A percentile compares a stretch with the other conserved stretches of the same genome.
Evolutionary conservation across 2,113 vertebrate genomes (phyloP).

Genomic region (Leucopsar rothschildi): DNA sequence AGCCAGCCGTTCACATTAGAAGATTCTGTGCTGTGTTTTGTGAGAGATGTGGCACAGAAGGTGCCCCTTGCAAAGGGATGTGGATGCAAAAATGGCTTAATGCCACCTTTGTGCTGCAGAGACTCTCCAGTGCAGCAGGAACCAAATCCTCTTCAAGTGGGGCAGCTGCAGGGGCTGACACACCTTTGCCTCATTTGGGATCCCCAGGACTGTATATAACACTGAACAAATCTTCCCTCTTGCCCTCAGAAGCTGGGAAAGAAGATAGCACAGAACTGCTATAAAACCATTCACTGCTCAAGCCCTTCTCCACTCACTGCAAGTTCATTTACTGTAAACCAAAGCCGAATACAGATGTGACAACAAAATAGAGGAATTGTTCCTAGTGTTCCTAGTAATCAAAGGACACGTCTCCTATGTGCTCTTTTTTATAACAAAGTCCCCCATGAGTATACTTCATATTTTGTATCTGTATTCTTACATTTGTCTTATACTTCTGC

Average conservation of each 20-base stretch:
- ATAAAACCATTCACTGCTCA: neutral
- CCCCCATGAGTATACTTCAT: neutral
- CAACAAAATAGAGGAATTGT: neutral
- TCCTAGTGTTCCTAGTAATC: neutral
- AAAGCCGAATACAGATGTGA: neutral
- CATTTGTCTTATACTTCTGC: neutral
- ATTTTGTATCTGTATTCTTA: neutral
- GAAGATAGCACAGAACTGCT: neutral
- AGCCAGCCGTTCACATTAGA: neutral
- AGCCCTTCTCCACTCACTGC: neutral
- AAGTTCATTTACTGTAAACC: neutral
- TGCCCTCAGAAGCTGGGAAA: neutral
- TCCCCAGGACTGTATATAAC: neutral
- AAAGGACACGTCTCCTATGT: rapidly evolving
- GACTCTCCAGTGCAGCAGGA: neutral
- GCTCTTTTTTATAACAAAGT: neutral
- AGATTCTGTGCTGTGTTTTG: neutral
- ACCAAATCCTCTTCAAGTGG: neutral
- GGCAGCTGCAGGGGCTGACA: neutral
- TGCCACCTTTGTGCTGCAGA: conserved; percentile 1
- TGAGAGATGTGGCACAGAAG: conserved; percentile 4
- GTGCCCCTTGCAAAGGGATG: neutral
- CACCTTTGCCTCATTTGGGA: neutral
- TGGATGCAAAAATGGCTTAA: conserved; percentile 11
- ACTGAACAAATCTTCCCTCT: neutral